Percentiles rank a stretch among this genome's conserved stretches.
Evolutionary conservation across 2,797 vertebrate species (phyloP).

Genomic region (Lithobates sylvaticus): DNA sequence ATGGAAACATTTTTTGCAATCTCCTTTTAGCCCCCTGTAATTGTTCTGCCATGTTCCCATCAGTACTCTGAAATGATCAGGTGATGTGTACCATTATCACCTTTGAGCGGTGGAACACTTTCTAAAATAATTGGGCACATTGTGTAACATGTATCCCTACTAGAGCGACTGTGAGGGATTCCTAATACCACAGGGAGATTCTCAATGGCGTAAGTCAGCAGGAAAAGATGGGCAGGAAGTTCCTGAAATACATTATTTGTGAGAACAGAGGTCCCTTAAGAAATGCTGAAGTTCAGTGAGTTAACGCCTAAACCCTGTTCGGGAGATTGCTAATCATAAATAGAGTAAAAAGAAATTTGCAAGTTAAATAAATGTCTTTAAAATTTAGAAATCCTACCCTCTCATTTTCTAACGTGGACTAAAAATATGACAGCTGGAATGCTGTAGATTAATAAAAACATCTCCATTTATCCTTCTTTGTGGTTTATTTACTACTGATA

Average conservation of each 20-base stretch:
- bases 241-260: neutral
- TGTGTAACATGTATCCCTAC: neutral
- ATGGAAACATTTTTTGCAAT: neutral
- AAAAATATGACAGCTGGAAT: too few relatives aligned
- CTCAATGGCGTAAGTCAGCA: neutral
- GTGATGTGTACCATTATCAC: neutral
- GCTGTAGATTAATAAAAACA: too few relatives aligned
- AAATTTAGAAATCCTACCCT: neutral
- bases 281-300: too few relatives aligned
- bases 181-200: neutral
- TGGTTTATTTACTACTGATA: too few relatives aligned
- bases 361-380: neutral
- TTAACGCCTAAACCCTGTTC: neutral
- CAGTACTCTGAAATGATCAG: neutral
- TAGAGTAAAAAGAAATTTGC: neutral
- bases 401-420: too few relatives aligned
- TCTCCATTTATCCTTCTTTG: too few relatives aligned
- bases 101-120: neutral
- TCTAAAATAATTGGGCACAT: slow-evolving; percentile 20
- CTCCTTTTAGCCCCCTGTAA: neutral
- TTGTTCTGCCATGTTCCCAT: neutral
- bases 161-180: slow-evolving; percentile 1
- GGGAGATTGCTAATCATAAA: neutral
- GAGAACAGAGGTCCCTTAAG: neutral
- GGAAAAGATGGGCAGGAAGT: neutral